These are phyloP conservation scores for Corythoichthys haematopterus DNA, from an alignment of 2,113 vertebrate genomes.

Conservation along the genomic window DNA sequence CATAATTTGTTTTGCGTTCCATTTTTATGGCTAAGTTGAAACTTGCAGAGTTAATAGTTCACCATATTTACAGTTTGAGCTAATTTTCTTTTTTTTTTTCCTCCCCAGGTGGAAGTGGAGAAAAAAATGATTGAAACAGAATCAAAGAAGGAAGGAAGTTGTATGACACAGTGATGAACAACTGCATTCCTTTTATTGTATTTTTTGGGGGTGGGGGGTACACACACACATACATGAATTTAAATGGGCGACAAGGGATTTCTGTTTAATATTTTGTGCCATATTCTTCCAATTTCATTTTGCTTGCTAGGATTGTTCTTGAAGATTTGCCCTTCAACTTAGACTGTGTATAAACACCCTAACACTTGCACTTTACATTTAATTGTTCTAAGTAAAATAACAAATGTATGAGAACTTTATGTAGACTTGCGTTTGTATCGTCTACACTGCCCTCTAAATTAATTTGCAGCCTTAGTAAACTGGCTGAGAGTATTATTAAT, in stretches of 20 bases:
- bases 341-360: constrained; percentile 43
- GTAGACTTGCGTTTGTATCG: constrained; percentile 54
- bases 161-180: constrained; percentile 76
- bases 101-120: constrained; percentile 88
- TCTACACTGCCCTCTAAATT: constrained; percentile 58
- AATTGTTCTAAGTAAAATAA: constrained; percentile 46
- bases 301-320: constrained; percentile 37
- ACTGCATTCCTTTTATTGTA: neutral
- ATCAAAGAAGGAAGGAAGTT: constrained; percentile 76
- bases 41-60: neutral
- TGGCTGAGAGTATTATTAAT: constrained; percentile 36
- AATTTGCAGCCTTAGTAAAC: constrained; percentile 32
- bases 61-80: neutral
- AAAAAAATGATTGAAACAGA: constrained; percentile 90
- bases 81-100: constrained; percentile 11
- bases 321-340: constrained; percentile 33
- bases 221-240: constrained; percentile 1
- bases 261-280: constrained; percentile 35
- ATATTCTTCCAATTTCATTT: constrained; percentile 37
- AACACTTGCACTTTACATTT: constrained; percentile 66
- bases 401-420: constrained; percentile 44
- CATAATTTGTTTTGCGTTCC: no score
- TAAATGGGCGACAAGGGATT: constrained; percentile 33
- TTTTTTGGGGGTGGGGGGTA: neutral
- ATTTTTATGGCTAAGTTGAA: no score